Conservation (phyloP, 1,140 invertebrate species). For the Aphidius gifuensis region DNA sequence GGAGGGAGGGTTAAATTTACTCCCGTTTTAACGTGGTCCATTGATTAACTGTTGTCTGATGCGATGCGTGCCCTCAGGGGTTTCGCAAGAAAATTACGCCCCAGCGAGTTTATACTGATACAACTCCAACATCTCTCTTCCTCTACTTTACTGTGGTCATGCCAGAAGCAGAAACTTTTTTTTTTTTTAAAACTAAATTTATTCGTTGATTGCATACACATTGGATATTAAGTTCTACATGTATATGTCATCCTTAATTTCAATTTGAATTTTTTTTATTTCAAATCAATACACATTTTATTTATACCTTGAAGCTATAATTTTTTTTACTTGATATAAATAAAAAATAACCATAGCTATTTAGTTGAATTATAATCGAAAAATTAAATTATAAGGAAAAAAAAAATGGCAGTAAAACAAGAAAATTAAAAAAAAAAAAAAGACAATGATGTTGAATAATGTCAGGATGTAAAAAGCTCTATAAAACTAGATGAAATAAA, state of each 20-base stretch:
- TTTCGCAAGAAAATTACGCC: neutral
- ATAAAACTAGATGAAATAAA: conserved; percentile 27
- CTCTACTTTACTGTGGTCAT: conserved; percentile 2
- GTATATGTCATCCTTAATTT: too few species aligned
- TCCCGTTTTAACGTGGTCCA: conserved; percentile 38
- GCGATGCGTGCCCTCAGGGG: conserved; percentile 25
- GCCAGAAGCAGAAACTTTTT: conserved; percentile 3
- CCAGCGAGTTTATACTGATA: neutral
- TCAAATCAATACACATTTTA: too few species aligned
- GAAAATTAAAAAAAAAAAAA: too few species aligned
- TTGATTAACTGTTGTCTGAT: conserved; percentile 55
- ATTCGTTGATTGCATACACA: too few species aligned
- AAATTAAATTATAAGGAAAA: too few species aligned
- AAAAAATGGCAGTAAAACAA: too few species aligned
- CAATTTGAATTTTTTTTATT: too few species aligned
- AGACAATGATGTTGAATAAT: neutral
- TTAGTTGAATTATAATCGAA: too few species aligned
- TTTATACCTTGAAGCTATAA: too few species aligned
- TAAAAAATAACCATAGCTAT: too few species aligned
- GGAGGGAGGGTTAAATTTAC: neutral
- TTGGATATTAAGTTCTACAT: too few species aligned
- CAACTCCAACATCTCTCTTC: neutral
- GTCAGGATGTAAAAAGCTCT: neutral
- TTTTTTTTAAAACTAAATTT: neutral
- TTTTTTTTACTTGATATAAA: too few species aligned